Base-by-base conservation (phyloP, 2,888 invertebrate species). In the Atethmia centrago region DNA sequence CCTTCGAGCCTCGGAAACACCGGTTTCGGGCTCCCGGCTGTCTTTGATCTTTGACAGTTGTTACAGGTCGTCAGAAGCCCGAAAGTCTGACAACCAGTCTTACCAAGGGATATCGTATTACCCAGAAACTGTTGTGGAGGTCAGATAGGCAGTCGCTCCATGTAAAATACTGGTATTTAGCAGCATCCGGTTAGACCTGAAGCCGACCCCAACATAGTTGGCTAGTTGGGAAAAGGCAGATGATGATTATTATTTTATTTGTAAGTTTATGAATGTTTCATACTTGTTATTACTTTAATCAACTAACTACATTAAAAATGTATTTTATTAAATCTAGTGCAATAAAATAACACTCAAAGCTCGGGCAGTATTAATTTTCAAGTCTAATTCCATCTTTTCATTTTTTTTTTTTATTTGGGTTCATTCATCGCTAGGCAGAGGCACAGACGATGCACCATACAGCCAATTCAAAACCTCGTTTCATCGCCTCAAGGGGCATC, bases 401-500 rank as follows among this genome's bases (percentile, higher is more conserved):
- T 21, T 45, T 36, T 8, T 53, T 66, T 77, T 84, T 40, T 77
- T 74, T 64, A 36, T 75, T 77, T 82, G 67, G 63, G 28, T 68
- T 71, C 68, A 62, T 82, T 77, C 58, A 71, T 80, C n/a, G 36
- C 8, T n/a, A 36, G 36, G 51, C 79, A 56, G 19, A 58, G 62
- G 51, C 79, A 53, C 21, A 58, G 62, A 51, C 71, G 47, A 28
- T 42, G 63, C 49, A 49, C 36, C 36, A 59, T 78, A 80, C 64
- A 71, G 64, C 69, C 72, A 69, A 74, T 72, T 68, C 80, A 67
- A 53, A 79, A 75, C 28, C 72, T 68, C 71, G 36, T 78, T 77
- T 72, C 78, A 65, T 76, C 16, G 81, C 85, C 87, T 77, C 74
- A 64, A 81, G 85, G 77, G 67, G 61, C 75, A 77, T 74, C 67